phyloP scores from a whole-genome alignment of 2,797 vertebrate species.

The Cyclura pinguis region DNA sequence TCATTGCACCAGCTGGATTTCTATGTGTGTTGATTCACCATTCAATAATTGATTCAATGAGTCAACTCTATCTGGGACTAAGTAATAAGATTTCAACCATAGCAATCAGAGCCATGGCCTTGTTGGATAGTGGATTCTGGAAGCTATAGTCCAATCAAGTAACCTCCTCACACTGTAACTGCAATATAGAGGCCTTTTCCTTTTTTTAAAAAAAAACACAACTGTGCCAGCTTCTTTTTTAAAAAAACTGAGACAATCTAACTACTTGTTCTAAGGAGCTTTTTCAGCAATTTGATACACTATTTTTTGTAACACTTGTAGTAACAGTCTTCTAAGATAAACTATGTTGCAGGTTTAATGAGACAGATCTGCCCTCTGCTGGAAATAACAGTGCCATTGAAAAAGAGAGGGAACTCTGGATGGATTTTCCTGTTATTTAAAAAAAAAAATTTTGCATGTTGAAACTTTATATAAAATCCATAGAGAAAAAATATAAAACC shows the following conservation, averaged over 20 bases:
- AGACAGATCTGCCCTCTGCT: slow-evolving; percentile 68
- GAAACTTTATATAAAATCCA: background rate
- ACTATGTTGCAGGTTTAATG: slow-evolving; percentile 10
- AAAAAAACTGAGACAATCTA: slow-evolving; percentile 9
- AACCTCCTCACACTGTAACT: background rate
- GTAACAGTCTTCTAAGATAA: background rate
- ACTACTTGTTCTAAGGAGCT: background rate
- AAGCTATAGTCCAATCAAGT: too few species aligned
- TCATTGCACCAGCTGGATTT: background rate
- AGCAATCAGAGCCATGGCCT: too few species aligned
- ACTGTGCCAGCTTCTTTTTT: background rate
- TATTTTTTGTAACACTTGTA: slow-evolving; percentile 14
- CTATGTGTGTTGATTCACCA: background rate
- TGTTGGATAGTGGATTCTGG: too few species aligned
- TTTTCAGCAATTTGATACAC: slow-evolving; percentile 1
- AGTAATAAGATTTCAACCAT: too few species aligned
- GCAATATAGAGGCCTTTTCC: background rate
- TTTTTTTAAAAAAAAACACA: background rate
- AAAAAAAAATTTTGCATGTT: background rate
- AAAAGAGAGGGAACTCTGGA: accelerated
- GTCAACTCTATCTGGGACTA: too few species aligned
- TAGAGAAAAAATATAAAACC: background rate
- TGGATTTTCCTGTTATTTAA: background rate
- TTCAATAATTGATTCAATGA: too few species aligned
- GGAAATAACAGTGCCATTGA: slow-evolving; percentile 45